Base-by-base conservation (phyloP, 2,888 invertebrate species). In the Orthonychiurus folsomi region DNA sequence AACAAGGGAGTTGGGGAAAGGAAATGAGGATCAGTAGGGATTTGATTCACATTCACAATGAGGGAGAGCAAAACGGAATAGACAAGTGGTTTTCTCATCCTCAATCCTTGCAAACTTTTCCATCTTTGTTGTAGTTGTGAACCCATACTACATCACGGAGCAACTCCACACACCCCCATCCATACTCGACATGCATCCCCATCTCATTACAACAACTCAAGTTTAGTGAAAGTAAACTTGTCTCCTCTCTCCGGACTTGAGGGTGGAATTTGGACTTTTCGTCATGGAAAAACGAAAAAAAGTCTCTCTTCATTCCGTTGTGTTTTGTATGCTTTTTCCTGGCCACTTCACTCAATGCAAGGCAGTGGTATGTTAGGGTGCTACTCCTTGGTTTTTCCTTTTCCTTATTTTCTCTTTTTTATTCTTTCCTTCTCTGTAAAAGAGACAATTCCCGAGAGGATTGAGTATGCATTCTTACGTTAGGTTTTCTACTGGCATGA, bases 201-300 rank as follows among this genome's bases (percentile, higher is more conserved):
- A 37, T 37, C 37, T 37, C 37, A 37, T 37, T 37, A 37, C 37
- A 9, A 37, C 37, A 37, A 37, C 37, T 37, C 37, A n/a, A n/a
- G n/a, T n/a, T n/a, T n/a, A n/a, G n/a, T n/a, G 37, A 9, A 37
- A 37, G 37, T 37, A 37, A 37, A 37, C 9, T 37, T 37, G 37
- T 37, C 37, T 37, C 37, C n/a, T n/a, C n/a, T n/a, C n/a, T n/a
- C n/a, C n/a, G n/a, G n/a, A n/a, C n/a, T n/a, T n/a, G n/a, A n/a
- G n/a, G n/a, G n/a, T 37, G 37, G 37, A 37, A 37, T 37, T 37
- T 37, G 37, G 37, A 37, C 37, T 37, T 37, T 37, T 37, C 37
- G 37, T 37, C 37, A 37, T 37, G 37, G 37, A 37, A 37, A 37
- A 37, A 37, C 5, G n/a, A n/a, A n/a, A n/a, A n/a, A n/a, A n/a